Conservation (phyloP, 2,888 invertebrate genomes). For the Drosophila nr. perissopoda region DNA sequence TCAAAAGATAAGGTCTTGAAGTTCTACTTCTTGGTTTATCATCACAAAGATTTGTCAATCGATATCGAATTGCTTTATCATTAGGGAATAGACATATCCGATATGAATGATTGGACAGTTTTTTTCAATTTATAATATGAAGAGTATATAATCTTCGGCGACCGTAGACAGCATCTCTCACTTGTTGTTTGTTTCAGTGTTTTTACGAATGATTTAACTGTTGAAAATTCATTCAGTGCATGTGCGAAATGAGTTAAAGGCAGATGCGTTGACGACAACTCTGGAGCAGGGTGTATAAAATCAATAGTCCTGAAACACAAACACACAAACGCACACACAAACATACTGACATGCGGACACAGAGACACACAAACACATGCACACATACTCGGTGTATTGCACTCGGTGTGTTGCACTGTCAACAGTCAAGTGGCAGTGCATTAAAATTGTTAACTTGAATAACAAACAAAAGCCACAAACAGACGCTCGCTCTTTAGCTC, state of each 20-base stretch:
- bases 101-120: background rate
- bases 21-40: background rate
- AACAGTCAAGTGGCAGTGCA: conserved; percentile 81
- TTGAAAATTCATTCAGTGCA: conserved; percentile 54
- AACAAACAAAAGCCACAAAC: conserved; percentile 81
- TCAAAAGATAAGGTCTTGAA: background rate
- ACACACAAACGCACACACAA: conserved; percentile 14
- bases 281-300: conserved; percentile 60
- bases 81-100: background rate
- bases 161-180: no score
- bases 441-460: conserved; percentile 80
- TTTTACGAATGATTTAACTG: conserved; percentile 51
- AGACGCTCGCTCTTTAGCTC: conserved; percentile 47
- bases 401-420: conserved; percentile 73
- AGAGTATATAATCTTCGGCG: background rate
- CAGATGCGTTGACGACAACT: conserved; percentile 36
- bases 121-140: background rate
- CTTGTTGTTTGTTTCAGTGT: conserved; percentile 11
- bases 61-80: background rate
- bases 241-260: conserved; percentile 54
- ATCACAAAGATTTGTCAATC: background rate
- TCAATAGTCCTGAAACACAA: conserved; percentile 59
- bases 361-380: conserved; percentile 11
- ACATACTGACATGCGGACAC: conserved; percentile 10
- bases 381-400: conserved; percentile 52